phyloP scores from a whole-genome alignment of 2,888 invertebrate genomes.

The Pyrrhia umbra region DNA sequence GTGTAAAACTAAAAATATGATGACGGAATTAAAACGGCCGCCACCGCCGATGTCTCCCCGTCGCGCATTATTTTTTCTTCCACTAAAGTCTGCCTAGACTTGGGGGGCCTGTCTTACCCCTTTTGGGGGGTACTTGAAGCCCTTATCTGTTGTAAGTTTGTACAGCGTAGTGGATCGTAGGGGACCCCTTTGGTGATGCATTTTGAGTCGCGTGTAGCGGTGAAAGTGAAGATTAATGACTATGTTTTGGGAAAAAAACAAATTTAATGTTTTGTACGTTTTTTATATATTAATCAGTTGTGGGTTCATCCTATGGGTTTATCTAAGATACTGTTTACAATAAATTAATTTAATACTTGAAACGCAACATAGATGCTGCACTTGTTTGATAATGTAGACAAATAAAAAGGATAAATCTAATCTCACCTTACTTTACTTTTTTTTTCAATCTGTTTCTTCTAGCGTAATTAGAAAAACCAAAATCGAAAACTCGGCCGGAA shows the following conservation, averaged over 20 bases:
- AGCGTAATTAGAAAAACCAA: too few relatives aligned
- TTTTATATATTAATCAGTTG: background rate
- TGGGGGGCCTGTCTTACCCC: conserved; percentile 88
- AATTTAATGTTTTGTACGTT: background rate
- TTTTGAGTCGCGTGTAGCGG: conserved; percentile 85
- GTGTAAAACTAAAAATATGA: conserved; percentile 54
- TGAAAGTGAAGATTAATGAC: conserved; percentile 61
- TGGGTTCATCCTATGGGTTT: background rate
- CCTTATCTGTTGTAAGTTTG: conserved; percentile 90
- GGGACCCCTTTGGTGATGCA: conserved; percentile 87
- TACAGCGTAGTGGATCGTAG: conserved; percentile 88
- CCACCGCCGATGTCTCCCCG: conserved; percentile 69
- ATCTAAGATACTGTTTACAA: background rate
- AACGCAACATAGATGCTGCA: too few relatives aligned
- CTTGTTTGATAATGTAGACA: too few relatives aligned
- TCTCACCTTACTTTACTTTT: too few relatives aligned
- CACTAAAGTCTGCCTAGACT: conserved; percentile 84
- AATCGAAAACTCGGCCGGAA: too few relatives aligned
- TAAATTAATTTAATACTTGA: too few relatives aligned
- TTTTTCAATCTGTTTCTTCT: too few relatives aligned
- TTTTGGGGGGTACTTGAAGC: conserved; percentile 88
- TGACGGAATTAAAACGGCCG: conserved; percentile 62
- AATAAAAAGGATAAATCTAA: too few relatives aligned
- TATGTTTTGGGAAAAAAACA: conserved; percentile 32
- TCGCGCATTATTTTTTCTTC: conserved; percentile 85